Base-by-base conservation (phyloP, 2,797 vertebrate genomes). In the Protonibea diacanthus region DNA sequence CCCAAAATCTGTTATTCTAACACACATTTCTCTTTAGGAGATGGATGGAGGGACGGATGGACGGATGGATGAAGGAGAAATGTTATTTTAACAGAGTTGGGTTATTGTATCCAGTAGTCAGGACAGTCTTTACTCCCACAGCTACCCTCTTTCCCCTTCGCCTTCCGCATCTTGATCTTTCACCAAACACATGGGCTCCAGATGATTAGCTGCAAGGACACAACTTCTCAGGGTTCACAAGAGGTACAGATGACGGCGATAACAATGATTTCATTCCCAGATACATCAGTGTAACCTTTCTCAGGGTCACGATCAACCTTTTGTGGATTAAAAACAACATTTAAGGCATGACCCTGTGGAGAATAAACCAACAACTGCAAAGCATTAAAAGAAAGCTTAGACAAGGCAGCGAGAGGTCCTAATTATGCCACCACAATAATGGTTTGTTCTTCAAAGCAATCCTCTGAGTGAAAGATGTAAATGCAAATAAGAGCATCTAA, bases 1-100 rank as follows among this genome's bases (percentile, higher is more conserved):
- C 68, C 79, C 76, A 38, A 89, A 90, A 90, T 83, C 74, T 91
- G 91, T 90, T 91, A 86, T 88, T 86, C 85, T 86, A 88, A 88
- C 91, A 90, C 83, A 90, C 77, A 74, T 90, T 91, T 83, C 71
- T 80, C 82, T 69, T 82, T 27, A 57, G 70, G 75, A 57, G 68
- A 42, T 13, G 42, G 76, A 80, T 9, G 21, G 49, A 67, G 38
- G 45, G 70, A 84, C 5, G 61, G 74, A 83, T 6, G 23, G 79
- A 87, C 17, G 40, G 74, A 86, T 62, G 61, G 64, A 84, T 48
- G 65, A 55, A 56, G 58, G 62, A 76, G 69, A 80, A 85, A 75
- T 86, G 83, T 88, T 92, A 80, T 92, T 88, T 56, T 82, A 88
- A 77, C 84, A 85, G 85, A 88, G 88, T 74, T 3, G 42, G 74